phyloP scores from a whole-genome alignment of 2,113 vertebrate species.

The Chloropsis cyanopogon region DNA sequence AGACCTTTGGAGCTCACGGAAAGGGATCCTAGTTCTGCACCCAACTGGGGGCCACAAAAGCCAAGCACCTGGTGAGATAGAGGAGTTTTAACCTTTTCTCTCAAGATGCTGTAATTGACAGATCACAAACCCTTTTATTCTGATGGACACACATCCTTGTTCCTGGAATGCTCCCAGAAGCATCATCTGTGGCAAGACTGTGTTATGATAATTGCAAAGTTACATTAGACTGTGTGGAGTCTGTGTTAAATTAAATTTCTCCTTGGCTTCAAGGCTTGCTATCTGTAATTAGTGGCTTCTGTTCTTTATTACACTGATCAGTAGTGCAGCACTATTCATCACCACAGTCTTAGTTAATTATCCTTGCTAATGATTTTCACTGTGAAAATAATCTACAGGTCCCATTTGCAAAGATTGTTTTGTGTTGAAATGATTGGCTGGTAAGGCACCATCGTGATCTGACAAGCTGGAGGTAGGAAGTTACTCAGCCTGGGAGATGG shows the following conservation, averaged over 20 bases:
- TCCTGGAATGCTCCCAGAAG: constrained; percentile 35
- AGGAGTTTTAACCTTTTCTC: not conserved
- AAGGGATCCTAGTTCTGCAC: not conserved
- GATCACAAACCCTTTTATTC: not conserved
- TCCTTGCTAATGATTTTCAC: constrained; percentile 68
- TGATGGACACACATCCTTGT: not conserved
- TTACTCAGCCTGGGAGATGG: not conserved
- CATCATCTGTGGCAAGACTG: constrained; percentile 12
- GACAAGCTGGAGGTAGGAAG: constrained; percentile 13
- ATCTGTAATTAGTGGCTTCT: constrained; percentile 73
- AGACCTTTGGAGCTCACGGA: not conserved
- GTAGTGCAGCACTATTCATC: constrained; percentile 66
- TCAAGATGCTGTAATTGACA: not conserved
- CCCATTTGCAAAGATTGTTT: constrained; percentile 47
- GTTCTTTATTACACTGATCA: constrained; percentile 70
- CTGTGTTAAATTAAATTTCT: constrained; percentile 65
- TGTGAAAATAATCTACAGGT: constrained; percentile 56
- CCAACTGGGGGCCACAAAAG: not conserved
- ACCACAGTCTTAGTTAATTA: constrained; percentile 70
- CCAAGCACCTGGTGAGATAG: not conserved
- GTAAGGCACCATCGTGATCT: constrained; percentile 13
- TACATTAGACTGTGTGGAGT: constrained; percentile 46
- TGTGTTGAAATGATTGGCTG: constrained; percentile 37
- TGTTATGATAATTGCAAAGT: constrained; percentile 56
- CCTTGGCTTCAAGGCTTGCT: constrained; percentile 52